Conservation (phyloP, 23 tunicate species). For the Corella eumyota region DNA sequence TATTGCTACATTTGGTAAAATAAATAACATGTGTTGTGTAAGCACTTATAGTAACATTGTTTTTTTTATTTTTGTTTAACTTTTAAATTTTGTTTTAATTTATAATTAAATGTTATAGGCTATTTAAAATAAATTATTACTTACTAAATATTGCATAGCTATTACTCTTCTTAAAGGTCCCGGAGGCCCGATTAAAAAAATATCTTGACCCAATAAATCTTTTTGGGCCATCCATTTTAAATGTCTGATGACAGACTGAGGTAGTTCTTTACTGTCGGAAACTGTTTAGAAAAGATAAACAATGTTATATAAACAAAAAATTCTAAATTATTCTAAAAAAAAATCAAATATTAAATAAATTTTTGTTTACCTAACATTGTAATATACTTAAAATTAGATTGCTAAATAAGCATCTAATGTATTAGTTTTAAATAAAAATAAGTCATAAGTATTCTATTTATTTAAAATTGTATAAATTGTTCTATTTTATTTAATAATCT, state of each 20-base stretch:
- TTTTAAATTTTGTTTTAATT: too few relatives aligned
- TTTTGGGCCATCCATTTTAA: constrained; percentile 90
- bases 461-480: too few relatives aligned
- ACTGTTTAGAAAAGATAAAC: constrained; percentile 25
- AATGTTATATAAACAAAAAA: neutral
- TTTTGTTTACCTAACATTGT: neutral
- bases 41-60: too few relatives aligned
- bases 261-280: constrained; percentile 32
- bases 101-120: too few relatives aligned
- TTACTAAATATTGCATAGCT: constrained; percentile 84
- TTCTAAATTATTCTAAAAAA: neutral
- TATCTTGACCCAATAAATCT: constrained; percentile 88
- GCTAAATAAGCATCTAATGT: neutral
- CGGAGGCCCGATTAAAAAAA: constrained; percentile 90
- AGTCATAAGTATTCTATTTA: neutral
- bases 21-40: too few relatives aligned
- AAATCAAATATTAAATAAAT: neutral
- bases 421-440: neutral
- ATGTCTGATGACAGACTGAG: constrained; percentile 73
- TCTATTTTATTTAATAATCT: neutral
- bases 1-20: too few relatives aligned
- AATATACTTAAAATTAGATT: neutral
- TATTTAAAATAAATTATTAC: too few relatives aligned
- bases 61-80: too few relatives aligned
- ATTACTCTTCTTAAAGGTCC: constrained; percentile 70